Evolutionary conservation across 2,888 invertebrate species (phyloP).

Genomic region (Ctena decussata): DNA sequence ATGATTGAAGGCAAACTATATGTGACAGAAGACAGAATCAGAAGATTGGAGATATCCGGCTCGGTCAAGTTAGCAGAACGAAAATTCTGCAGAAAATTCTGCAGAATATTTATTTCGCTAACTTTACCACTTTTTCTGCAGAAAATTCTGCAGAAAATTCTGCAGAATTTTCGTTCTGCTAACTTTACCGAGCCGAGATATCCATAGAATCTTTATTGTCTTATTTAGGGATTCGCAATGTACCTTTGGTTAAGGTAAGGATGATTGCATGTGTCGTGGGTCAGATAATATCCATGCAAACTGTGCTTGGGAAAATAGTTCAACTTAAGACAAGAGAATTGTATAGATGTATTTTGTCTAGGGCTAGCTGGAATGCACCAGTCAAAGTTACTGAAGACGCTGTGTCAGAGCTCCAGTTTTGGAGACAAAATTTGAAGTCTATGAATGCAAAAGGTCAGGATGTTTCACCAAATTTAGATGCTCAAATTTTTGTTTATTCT

Average conservation of each 20-base stretch:
- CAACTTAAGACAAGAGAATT: neutral
- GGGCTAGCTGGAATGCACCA: neutral
- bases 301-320: neutral
- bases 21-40: too few relatives aligned
- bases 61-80: too few relatives aligned
- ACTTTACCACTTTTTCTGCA: too few relatives aligned
- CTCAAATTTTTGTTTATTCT: neutral
- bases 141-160: too few relatives aligned
- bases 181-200: too few relatives aligned
- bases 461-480: neutral
- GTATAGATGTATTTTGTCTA: neutral
- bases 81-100: too few relatives aligned
- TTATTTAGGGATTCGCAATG: neutral
- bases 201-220: neutral
- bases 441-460: neutral
- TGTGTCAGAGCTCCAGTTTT: neutral
- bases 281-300: neutral
- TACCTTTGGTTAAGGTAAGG: neutral
- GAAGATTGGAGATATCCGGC: too few relatives aligned
- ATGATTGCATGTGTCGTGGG: neutral
- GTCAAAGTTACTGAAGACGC: neutral
- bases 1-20: too few relatives aligned
- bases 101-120: too few relatives aligned
- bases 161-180: too few relatives aligned
- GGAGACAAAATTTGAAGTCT: neutral